Base-by-base conservation (phyloP, 2,888 invertebrate genomes). In the Trissoscelio sp. region DNA sequence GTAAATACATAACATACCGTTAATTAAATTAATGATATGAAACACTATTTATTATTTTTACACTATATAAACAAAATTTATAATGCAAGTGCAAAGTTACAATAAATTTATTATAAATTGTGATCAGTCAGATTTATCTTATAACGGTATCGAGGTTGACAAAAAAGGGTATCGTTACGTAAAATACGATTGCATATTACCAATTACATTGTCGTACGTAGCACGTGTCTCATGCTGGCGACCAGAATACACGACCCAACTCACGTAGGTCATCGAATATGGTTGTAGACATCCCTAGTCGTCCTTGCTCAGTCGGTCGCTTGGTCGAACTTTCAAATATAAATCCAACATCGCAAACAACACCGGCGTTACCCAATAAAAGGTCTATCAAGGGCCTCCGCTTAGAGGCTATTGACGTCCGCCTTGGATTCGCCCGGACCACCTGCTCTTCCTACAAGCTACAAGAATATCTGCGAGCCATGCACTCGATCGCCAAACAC, bases 221-320 rank as follows among this genome's bases (percentile, higher is more conserved):
- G 69, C 79, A 74, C 69, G 74, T 79, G 79, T 79, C 55, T 16
- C 37, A 24, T 44, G 51, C 53, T 18, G 44, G 16, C 46, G 53
- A 67, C 24, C 58, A 28, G 67, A 73, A 79, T 73, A 67, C 67
- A 79, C 67, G 67, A 79, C 44, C 44, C 69, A 62, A 53, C 69
- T 74, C 69, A 67, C 73, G 79, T 74, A 73, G 73, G 79, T 79
- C 79, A 73, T 79, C 79, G 73, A 79, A 74, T 69, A 69, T 74
- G 79, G 74, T 62, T 69, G 79, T 74, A 69, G 69, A 80, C 69
- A 79, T 73, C 73, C 60, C 73, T 79, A 79, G 67, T 80, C 82
- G 83, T 81, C 84, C 84, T 85, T 84, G 83, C 82, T 72, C 64
- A 69, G 78, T 73, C 83, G 79, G 55, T 60, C 79, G 82, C 58